phyloP scores from a whole-genome alignment of 1,140 invertebrate genomes.

The Halotydeus destructor region DNA sequence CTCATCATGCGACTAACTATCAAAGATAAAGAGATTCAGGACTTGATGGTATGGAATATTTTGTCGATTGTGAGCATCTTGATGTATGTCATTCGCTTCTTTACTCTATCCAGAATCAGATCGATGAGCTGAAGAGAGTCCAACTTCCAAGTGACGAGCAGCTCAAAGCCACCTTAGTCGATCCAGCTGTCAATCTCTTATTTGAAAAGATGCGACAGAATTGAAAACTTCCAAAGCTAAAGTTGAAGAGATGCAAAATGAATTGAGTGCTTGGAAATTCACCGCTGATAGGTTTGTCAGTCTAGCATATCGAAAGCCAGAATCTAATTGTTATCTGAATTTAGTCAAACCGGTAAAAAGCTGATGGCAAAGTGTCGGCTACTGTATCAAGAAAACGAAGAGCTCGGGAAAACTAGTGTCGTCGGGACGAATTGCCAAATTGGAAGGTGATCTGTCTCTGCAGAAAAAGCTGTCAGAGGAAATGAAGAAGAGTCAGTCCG shows the following conservation, averaged over 20 bases:
- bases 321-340: slow-evolving; percentile 9
- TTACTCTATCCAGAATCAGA: slow-evolving; percentile 46
- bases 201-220: slow-evolving; percentile 75
- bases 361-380: slow-evolving; percentile 91
- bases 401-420: slow-evolving; percentile 85
- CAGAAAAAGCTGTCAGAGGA: slow-evolving; percentile 89
- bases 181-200: slow-evolving; percentile 85
- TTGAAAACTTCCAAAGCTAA: slow-evolving; percentile 65
- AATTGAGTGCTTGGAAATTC: slow-evolving; percentile 94
- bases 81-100: not conserved
- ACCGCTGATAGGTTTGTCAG: slow-evolving; percentile 65
- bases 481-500: slow-evolving; percentile 88
- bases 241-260: slow-evolving; percentile 90
- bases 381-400: slow-evolving; percentile 95
- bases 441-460: slow-evolving; percentile 82
- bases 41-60: slow-evolving; percentile 54
- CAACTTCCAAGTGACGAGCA: slow-evolving; percentile 41
- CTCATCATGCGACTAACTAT: slow-evolving; percentile 67
- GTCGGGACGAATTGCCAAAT: slow-evolving; percentile 76
- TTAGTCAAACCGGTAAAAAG: slow-evolving; percentile 77
- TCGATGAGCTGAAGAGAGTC: slow-evolving; percentile 43
- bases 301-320: slow-evolving; percentile 5
- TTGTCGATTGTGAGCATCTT: slow-evolving; percentile 17
- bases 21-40: slow-evolving; percentile 90
- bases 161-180: slow-evolving; percentile 58